Evolutionary conservation across 2,113 vertebrate genomes (phyloP), one percentile per base, ranked within the genome.

Genomic region (Porphyrio hochstetteri): DNA sequence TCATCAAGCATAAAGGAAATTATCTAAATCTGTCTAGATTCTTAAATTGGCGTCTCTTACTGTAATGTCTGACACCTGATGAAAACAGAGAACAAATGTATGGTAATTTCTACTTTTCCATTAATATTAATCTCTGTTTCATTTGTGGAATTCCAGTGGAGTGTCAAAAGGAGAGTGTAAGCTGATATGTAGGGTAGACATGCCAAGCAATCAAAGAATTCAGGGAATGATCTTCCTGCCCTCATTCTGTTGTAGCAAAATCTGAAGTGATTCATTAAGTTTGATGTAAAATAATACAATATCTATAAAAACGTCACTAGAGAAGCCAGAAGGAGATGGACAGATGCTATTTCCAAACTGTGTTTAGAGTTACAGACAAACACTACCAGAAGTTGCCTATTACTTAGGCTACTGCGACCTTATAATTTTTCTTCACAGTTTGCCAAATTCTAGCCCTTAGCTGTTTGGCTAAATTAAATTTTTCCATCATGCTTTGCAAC

Each of bases 21-120:
- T 80, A 94, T 77, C 91, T 82, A 85, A 96, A 95, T 95, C 90
- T 95, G 93, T 89, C 84, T 91, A 95, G 78, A 92, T 95, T 89
- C 78, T 87, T 87, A 89, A 87, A 76, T n/a, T 89, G 84, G 91
- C 53, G 53, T 94, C 95, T 94, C 40, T 93, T 70, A 55, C 64
- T 83, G 29, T 72, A 77, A 52, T 90, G 92, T 92, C 94, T 96
- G 81, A 93, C 94, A 95, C 48, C 18, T 75, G 89, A 96, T 68
- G 86, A 84, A 95, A 96, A 92, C 80, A 82, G 61, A 96, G 60
- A 91, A 92, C 48, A 96, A 95, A 96, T 93, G 69, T 48, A 93
- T 94, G 95, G 57, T 93, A 97, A 97, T 97, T 79, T 87, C 31
- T 65, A 27, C 17, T 69, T 93, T 82, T 40, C 71, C 81, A 95